Base-by-base conservation (phyloP, 1,140 invertebrate genomes). In the Xylocopa sonorina region DNA sequence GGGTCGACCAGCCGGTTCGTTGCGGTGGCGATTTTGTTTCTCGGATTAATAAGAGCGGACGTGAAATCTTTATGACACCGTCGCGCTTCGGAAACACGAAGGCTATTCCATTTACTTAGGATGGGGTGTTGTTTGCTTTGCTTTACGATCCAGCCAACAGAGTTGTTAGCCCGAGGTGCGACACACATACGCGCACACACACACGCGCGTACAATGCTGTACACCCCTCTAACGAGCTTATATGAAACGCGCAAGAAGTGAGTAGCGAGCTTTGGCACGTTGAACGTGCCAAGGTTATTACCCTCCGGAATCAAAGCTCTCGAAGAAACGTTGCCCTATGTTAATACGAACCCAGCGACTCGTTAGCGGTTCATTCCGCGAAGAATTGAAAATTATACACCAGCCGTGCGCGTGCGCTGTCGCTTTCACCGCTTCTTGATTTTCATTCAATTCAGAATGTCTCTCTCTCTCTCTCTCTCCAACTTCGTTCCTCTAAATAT, bases 261-360 rank as follows among this genome's bases (percentile, higher is more conserved):
- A 86, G 71, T 83, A 74, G 75, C 69, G 81, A 87, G 81, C 75
- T 84, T 89, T 86, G 80, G 77, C 71, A 62, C 29, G 62, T 75
- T 55, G 83, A 87, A 89, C 89, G 89, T 89, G 89, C 77, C 82
- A 81, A 34, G 75, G 77, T 90, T 89, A 90, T 90, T 89, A 87
- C 3, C 85, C 85, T 80, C 79, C 82, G 72, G 80, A 82, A 88
- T 89, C 89, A 83, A 89, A 90, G 90, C 90, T 84, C 84, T 83
- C 80, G 69, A 62, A 78, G 77, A 64, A 16, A 83, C 90, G 86
- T 85, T 90, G 87, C 78, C 53, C 64, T 79, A 81, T 88, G 85
- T 88, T 90, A 89, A 88, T 89, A 88, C 83, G 66, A 84, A 75
- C 78, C 77, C 73, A 46, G 69, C 78, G 82, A 84, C 81, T 89